These are phyloP conservation scores for Caenorhabditis tropicalis DNA, from an alignment of 1,140 invertebrate species.

Conservation along the genomic window DNA sequence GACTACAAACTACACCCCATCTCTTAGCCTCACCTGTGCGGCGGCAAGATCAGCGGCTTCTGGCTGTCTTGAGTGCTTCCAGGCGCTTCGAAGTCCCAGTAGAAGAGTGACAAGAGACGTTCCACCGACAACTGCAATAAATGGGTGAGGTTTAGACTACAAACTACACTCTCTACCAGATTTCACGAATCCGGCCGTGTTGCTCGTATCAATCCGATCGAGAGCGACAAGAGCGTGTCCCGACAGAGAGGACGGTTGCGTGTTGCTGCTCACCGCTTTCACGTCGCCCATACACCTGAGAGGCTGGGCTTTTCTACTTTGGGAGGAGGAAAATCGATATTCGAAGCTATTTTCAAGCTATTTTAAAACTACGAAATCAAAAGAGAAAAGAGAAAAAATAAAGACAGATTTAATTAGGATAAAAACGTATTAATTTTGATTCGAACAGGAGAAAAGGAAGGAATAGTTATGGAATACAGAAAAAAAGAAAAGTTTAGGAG, in stretches of 20 bases:
- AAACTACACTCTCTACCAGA: neutral
- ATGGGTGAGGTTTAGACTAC: no score
- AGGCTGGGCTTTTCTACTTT: neutral
- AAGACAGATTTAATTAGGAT: neutral
- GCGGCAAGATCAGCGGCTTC: constrained; percentile 54
- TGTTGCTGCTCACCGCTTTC: neutral
- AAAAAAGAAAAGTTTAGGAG: neutral
- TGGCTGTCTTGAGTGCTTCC: constrained; percentile 54
- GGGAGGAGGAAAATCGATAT: neutral
- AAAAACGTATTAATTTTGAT: neutral
- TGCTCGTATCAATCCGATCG: constrained; percentile 34
- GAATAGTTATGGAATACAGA: neutral
- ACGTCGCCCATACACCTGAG: constrained; percentile 29
- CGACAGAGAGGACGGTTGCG: constrained; percentile 13
- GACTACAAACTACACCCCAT: no score
- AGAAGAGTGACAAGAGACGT: constrained; percentile 49
- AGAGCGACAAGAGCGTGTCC: constrained; percentile 5
- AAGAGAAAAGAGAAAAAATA: neutral
- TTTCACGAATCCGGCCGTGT: constrained; percentile 11
- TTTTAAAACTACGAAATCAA: neutral
- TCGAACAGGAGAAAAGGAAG: neutral
- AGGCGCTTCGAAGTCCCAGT: constrained; percentile 53
- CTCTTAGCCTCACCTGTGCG: constrained; percentile 35
- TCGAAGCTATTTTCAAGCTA: neutral
- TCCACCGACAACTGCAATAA: constrained; percentile 52